Conservation (phyloP, 1,140 invertebrate species). For the Plodia interpunctella region DNA sequence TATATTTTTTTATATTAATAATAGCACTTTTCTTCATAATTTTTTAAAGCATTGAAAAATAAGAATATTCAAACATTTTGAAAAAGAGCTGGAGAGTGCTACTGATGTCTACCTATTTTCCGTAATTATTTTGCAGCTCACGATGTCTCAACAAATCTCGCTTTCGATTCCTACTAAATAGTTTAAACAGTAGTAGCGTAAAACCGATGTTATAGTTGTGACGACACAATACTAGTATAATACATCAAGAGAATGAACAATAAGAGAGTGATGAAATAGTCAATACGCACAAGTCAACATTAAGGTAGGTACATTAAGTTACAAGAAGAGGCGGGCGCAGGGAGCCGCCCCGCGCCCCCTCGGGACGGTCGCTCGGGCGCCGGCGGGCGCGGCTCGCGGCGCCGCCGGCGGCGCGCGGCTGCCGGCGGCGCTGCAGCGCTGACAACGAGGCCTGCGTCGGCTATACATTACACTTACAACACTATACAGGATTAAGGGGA, state of each 20-base stretch:
- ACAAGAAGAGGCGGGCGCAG: slow-evolving; percentile 5
- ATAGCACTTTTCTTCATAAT: no score
- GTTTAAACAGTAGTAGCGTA: neutral
- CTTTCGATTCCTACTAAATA: neutral
- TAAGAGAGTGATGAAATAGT: slow-evolving; percentile 18
- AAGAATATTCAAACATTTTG: no score
- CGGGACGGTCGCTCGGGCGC: slow-evolving; percentile 22
- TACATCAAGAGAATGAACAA: slow-evolving; percentile 16
- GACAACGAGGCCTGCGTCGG: neutral
- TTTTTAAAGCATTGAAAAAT: no score
- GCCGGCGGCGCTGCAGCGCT: neutral
- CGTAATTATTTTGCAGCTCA: neutral
- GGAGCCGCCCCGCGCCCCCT: slow-evolving; percentile 1
- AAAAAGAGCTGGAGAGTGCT: neutral
- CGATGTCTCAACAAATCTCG: neutral
- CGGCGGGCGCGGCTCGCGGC: neutral
- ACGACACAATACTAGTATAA: slow-evolving; percentile 6
- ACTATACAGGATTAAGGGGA: slow-evolving; percentile 8
- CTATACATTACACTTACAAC: neutral
- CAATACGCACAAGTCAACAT: slow-evolving; percentile 39
- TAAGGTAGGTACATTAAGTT: slow-evolving; percentile 25
- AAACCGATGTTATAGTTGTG: neutral
- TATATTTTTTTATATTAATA: no score
- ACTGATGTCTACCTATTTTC: no score
- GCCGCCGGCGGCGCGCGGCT: neutral